phyloP scores from a whole-genome alignment of 2,113 vertebrate genomes.

The Cyanoderma ruficeps region DNA sequence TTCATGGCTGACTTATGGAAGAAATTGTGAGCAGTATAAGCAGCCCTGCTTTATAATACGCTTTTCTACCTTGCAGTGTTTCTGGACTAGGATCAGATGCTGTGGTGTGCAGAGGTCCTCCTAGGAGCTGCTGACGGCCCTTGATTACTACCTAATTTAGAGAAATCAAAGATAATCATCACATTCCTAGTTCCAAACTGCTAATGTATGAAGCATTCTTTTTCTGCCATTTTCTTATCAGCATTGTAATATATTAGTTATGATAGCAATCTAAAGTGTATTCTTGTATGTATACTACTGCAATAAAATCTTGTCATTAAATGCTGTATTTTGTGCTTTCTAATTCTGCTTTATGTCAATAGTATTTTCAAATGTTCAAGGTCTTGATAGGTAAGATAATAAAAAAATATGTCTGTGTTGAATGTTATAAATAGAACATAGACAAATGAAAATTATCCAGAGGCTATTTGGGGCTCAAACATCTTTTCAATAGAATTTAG shows the following conservation, averaged over 20 bases:
- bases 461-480: not conserved
- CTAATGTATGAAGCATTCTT: not conserved
- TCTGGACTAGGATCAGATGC: not conserved
- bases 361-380: not conserved
- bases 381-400: not conserved
- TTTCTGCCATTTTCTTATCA: not conserved
- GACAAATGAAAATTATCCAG: constrained; percentile 18
- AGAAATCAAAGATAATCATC: not conserved
- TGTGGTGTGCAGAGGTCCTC: not conserved
- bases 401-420: not conserved
- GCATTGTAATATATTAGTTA: not conserved
- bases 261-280: not conserved
- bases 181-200: not conserved
- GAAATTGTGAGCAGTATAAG: not conserved
- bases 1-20: not conserved
- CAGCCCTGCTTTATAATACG: not conserved
- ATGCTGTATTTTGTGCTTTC: not conserved
- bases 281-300: not conserved
- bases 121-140: not conserved
- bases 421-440: not conserved
- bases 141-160: not conserved
- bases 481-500: not conserved
- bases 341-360: not conserved
- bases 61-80: not conserved
- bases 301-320: not conserved